Percentiles rank a stretch among this genome's conserved stretches.
Evolutionary conservation across 2,797 vertebrate species (phyloP).

Genomic region (Hoplostethus mediterraneus): DNA sequence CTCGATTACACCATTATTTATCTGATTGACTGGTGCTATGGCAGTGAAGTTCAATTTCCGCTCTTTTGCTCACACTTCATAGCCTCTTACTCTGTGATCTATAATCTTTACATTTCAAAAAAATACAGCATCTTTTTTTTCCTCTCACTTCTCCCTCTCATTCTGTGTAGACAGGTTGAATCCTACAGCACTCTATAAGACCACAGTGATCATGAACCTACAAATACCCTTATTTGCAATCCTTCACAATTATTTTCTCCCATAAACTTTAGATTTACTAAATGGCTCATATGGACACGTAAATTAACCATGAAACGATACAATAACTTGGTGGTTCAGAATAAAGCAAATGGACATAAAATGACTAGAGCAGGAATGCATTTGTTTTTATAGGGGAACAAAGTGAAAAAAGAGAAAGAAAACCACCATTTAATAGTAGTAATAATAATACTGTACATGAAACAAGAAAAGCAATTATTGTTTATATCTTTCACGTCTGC

Average conservation of each 20-base stretch:
- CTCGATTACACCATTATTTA: conserved; percentile 89
- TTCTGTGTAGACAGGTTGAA: conserved; percentile 41
- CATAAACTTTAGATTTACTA: conserved; percentile 14
- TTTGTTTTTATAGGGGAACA: too few relatives aligned
- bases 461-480: too few relatives aligned
- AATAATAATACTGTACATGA: too few relatives aligned
- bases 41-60: conserved; percentile 88
- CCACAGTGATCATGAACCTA: conserved; percentile 47
- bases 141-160: conserved; percentile 6
- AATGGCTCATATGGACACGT: conserved; percentile 5
- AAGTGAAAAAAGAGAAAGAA: too few relatives aligned
- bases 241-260: conserved; percentile 24
- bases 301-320: conserved; percentile 16
- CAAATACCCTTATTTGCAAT: conserved; percentile 21
- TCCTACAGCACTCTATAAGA: conserved; percentile 46
- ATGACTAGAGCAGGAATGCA: too few relatives aligned
- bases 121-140: conserved; percentile 52
- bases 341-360: background rate
- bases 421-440: too few relatives aligned
- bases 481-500: too few relatives aligned
- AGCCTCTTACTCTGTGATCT: conserved; percentile 78
- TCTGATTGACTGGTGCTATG: conserved; percentile 87
- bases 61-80: conserved; percentile 86
- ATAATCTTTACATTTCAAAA: conserved; percentile 82
- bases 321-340: background rate